phyloP scores from a whole-genome alignment of 2,797 vertebrate genomes.

The Rhincodon typus region DNA sequence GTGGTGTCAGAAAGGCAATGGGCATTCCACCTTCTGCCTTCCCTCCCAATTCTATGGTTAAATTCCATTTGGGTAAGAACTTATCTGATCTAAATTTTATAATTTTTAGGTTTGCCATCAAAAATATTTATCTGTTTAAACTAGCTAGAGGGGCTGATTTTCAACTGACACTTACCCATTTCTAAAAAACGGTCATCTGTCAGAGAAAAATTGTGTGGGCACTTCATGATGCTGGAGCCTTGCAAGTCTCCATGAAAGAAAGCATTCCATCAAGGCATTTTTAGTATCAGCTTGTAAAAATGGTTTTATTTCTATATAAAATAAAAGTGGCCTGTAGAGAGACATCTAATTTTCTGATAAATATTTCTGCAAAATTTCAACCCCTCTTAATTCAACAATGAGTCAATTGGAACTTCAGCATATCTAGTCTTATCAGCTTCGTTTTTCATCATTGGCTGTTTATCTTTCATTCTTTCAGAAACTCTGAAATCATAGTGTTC shows the following conservation, averaged over 20 bases:
- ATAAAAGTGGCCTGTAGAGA: background rate
- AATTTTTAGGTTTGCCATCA: background rate
- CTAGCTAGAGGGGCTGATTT: background rate
- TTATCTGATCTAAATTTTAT: background rate
- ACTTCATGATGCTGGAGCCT: background rate
- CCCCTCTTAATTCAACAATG: background rate
- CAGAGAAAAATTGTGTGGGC: background rate
- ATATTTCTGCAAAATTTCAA: background rate
- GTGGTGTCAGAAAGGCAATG: too few relatives aligned
- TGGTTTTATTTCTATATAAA: background rate
- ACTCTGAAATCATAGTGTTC: background rate
- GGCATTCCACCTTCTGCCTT: background rate
- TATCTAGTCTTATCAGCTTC: background rate
- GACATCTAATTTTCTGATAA: background rate
- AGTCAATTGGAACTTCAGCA: background rate
- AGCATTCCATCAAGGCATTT: background rate
- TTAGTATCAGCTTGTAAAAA: background rate
- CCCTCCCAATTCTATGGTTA: background rate
- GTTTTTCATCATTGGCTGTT: background rate
- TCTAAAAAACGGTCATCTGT: background rate
- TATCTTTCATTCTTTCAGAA: background rate
- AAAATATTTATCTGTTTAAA: background rate
- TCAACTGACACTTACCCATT: background rate
- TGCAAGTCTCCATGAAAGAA: too few relatives aligned
- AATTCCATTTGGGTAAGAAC: background rate